Evolutionary conservation across 2,797 vertebrate genomes (phyloP), one percentile per base, ranked within the genome.

Genomic region (Glyptemys insculpta): DNA sequence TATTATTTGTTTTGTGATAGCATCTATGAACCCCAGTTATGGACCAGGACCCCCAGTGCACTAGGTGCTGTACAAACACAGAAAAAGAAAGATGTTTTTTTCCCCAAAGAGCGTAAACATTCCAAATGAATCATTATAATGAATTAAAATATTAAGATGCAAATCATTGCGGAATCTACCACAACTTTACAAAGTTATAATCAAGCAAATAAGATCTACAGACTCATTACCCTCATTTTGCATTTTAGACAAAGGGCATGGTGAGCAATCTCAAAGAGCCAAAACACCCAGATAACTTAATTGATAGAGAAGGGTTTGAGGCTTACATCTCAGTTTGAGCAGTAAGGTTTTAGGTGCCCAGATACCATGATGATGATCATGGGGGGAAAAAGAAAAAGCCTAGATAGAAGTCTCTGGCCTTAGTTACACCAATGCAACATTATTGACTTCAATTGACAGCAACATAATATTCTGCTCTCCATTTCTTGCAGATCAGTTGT

Each of bases 41-140:
- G 68, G 91, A 95, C 57, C 23, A 78, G 76, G 95, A 86, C 92
- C 62, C 62, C 91, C 88, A 81, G 85, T 95, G 93, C 94, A 88
- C 74, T 84, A 1, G 3, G 2, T 84, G 78, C 82, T 91, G 54
- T 85, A 88, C n/a, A 57, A 76, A 52, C 10, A 83, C 83, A 80
- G 95, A 93, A 95, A 92, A 95, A 92, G 37, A 97, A 94, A 2
- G 0, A 41, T 91, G 79, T 86, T 88, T 92, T 27, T 21, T 92
- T 91, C 93, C 95, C 93, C 81, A 85, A 85, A 3, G 89, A 88
- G 90, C 87, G 89, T 92, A 88, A 95, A 94, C 85, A 93, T 93
- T 96, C 95, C 93, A 96, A 96, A 95, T 96, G 8, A 57, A 54
- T 89, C 44, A 82, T 47, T 93, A 47, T 92, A 90, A 25, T 59